A percentile compares a stretch with the other conserved stretches of the same genome.
Conservation (phyloP, 2,888 invertebrate genomes). For the Polyommatus icarus region DNA sequence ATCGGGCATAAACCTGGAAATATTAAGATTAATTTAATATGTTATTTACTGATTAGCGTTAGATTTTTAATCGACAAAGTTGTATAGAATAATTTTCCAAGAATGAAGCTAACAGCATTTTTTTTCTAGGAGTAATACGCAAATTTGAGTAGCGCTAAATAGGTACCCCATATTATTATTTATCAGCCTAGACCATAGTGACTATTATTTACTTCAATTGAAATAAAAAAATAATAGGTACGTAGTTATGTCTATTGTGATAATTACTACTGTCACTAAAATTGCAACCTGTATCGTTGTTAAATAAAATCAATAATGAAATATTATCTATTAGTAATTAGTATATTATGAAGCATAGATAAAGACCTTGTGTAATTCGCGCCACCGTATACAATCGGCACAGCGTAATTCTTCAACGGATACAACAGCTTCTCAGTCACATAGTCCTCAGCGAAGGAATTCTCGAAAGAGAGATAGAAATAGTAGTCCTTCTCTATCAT, state of each 20-base stretch:
- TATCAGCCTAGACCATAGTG: no score
- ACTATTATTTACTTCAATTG: no score
- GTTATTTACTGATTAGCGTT: background rate
- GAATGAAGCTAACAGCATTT: background rate
- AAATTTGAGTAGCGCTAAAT: background rate
- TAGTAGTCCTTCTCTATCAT: constrained; percentile 52
- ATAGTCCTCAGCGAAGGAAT: constrained; percentile 60
- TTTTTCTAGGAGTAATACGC: background rate
- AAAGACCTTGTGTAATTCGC: constrained; percentile 63
- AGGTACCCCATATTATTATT: no score
- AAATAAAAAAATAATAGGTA: no score
- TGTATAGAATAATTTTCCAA: no score
- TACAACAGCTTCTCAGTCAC: constrained; percentile 60
- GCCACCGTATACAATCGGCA: constrained; percentile 62
- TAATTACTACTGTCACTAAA: no score
- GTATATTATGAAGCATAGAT: background rate
- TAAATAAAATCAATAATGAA: background rate
- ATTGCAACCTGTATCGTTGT: background rate
- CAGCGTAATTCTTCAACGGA: constrained; percentile 52
- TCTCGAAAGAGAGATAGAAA: constrained; percentile 65
- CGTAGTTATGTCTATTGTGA: no score
- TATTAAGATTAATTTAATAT: background rate
- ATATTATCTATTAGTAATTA: background rate
- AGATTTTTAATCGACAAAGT: background rate
- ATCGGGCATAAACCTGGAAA: constrained; percentile 67